phyloP scores from a whole-genome alignment of 2,797 vertebrate species.

The Toxotes lorentzi region DNA sequence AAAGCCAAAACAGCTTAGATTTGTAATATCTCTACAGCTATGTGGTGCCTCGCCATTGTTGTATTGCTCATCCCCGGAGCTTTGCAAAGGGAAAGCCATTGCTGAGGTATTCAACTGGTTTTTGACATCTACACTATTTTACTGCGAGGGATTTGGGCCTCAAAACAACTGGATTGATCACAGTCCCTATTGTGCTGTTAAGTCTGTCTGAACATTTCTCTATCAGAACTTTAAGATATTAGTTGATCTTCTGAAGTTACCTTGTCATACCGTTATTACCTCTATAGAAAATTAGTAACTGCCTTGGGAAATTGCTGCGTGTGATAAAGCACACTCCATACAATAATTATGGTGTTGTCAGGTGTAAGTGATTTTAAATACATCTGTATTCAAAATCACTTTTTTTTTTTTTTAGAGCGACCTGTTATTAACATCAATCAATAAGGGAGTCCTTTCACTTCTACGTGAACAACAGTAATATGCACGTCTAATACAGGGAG shows the following conservation, averaged over 20 bases:
- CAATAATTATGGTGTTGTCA: conserved; percentile 54
- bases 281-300: conserved; percentile 41
- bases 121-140: conserved; percentile 60
- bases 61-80: conserved; percentile 59
- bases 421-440: conserved; percentile 57
- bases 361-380: conserved; percentile 51
- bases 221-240: conserved; percentile 17
- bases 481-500: conserved; percentile 29
- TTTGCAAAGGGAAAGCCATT: conserved; percentile 62
- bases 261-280: conserved; percentile 31
- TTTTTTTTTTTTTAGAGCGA: conserved; percentile 32
- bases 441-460: conserved; percentile 29
- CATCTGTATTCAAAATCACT: not conserved
- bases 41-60: conserved; percentile 62
- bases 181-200: conserved; percentile 24
- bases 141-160: conserved; percentile 50
- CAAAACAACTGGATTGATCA: conserved; percentile 55
- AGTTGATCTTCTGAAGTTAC: conserved; percentile 30
- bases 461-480: not conserved
- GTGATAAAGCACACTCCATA: conserved; percentile 34
- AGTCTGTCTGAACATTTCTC: conserved; percentile 25
- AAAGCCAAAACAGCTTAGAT: conserved; percentile 71
- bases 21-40: conserved; percentile 66
- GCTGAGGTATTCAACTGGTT: conserved; percentile 57
- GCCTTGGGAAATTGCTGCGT: conserved; percentile 27